These are phyloP conservation scores for Cynoglossus semilaevis DNA, from an alignment of 2,113 vertebrate species.

Conservation along the genomic window DNA sequence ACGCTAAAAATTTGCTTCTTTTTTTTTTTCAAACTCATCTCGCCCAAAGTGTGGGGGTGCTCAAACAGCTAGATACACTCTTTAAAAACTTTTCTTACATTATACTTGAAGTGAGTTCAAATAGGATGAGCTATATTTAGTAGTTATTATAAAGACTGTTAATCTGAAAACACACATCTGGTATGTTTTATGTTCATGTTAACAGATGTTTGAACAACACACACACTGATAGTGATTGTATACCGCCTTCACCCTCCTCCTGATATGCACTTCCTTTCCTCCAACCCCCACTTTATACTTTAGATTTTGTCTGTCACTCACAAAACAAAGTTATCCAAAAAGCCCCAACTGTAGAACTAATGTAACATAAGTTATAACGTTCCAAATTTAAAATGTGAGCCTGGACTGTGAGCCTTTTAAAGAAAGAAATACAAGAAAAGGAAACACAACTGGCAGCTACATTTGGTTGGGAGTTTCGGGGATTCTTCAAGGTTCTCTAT, in stretches of 20 bases:
- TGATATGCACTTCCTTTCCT: constrained; percentile 57
- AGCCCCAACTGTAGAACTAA: constrained; percentile 46
- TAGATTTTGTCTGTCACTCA: constrained; percentile 59
- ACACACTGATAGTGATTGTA: constrained; percentile 39
- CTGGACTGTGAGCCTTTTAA: constrained; percentile 43
- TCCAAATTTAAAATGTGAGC: constrained; percentile 40
- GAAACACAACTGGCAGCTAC: constrained; percentile 80
- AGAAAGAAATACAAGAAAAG: constrained; percentile 34
- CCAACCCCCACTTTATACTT: constrained; percentile 43
- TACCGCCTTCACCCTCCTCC: constrained; percentile 48
- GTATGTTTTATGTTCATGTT: constrained; percentile 63
- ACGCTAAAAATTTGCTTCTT: constrained; percentile 56
- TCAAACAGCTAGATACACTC: constrained; percentile 46
- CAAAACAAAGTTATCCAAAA: constrained; percentile 38
- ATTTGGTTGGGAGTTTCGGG: constrained; percentile 76
- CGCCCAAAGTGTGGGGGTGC: constrained; percentile 29
- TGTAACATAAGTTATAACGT: constrained; percentile 44
- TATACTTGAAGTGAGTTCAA: constrained; percentile 72
- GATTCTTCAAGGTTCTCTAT: constrained; percentile 77
- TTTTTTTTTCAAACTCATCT: constrained; percentile 7
- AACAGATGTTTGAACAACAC: constrained; percentile 55
- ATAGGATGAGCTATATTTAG: constrained; percentile 51
- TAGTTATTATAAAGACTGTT: constrained; percentile 73
- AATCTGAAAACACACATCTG: constrained; percentile 52
- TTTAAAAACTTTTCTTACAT: constrained; percentile 54